Conservation (phyloP, 2,888 invertebrate genomes). For the Heliconius ethilla region DNA sequence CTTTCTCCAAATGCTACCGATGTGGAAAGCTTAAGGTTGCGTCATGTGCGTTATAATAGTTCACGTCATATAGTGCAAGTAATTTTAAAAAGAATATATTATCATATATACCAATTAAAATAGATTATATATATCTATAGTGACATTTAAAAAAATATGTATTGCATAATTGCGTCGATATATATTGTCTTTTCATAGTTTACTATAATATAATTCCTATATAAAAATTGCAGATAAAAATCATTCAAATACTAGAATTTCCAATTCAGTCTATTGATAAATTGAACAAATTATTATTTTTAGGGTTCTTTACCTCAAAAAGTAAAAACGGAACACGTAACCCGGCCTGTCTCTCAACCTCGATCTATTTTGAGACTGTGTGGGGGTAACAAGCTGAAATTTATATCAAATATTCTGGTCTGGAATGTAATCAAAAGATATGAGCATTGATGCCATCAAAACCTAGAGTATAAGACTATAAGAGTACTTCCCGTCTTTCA, state of each 20-base stretch:
- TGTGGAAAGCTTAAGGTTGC: conserved; percentile 38
- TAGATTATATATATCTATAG: background rate
- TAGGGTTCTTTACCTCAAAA: too few relatives aligned
- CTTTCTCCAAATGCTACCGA: conserved; percentile 39
- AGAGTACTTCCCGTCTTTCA: too few relatives aligned
- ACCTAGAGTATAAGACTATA: too few relatives aligned
- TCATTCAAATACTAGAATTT: background rate
- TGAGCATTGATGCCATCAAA: too few relatives aligned
- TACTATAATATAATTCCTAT: background rate
- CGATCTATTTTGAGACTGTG: too few relatives aligned
- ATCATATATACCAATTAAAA: background rate
- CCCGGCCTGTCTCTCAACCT: too few relatives aligned
- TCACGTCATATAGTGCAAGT: background rate
- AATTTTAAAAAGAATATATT: background rate
- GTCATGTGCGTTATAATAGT: conserved; percentile 25
- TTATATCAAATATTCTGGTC: too few relatives aligned
- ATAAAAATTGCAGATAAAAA: background rate
- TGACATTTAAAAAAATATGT: background rate
- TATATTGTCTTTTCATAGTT: background rate
- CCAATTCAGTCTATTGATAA: background rate
- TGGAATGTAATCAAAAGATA: too few relatives aligned
- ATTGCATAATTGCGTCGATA: background rate
- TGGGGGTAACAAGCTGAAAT: too few relatives aligned
- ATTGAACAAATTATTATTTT: background rate
- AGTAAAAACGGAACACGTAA: too few relatives aligned